Conservation (phyloP, 2,888 invertebrate species). For the Tromatobia lineatoria region DNA sequence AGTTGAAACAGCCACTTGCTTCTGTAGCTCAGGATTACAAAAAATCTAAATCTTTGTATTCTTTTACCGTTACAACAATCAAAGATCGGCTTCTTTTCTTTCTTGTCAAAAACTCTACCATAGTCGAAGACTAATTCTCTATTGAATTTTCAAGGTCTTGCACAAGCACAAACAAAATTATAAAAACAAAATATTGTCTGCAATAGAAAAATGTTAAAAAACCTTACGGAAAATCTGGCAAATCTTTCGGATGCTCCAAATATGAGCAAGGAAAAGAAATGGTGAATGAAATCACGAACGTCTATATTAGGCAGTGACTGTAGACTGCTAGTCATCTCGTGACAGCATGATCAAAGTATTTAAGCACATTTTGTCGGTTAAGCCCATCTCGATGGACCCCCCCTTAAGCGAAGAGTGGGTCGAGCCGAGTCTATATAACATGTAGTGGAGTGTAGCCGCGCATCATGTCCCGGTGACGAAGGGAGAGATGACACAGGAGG, state of each 20-base stretch:
- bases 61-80: no score
- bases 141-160: no score
- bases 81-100: no score
- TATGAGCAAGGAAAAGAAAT: not conserved
- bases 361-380: constrained; percentile 75
- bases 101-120: no score
- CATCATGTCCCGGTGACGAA: constrained; percentile 58
- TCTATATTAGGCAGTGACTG: constrained; percentile 46
- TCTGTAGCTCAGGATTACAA: no score
- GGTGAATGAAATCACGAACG: constrained; percentile 13
- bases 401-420: constrained; percentile 32
- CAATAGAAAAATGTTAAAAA: not conserved
- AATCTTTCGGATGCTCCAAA: constrained; percentile 1
- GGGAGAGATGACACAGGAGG: constrained; percentile 53
- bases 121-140: no score
- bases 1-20: no score
- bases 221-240: no score
- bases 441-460: constrained; percentile 27
- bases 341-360: constrained; percentile 67
- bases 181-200: not conserved
- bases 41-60: no score
- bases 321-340: constrained; percentile 45
- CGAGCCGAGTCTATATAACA: not conserved
- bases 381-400: constrained; percentile 54
- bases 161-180: no score